These are phyloP conservation scores for Etia nguti DNA, from an alignment of 2,113 vertebrate species.

Conservation along the genomic window DNA sequence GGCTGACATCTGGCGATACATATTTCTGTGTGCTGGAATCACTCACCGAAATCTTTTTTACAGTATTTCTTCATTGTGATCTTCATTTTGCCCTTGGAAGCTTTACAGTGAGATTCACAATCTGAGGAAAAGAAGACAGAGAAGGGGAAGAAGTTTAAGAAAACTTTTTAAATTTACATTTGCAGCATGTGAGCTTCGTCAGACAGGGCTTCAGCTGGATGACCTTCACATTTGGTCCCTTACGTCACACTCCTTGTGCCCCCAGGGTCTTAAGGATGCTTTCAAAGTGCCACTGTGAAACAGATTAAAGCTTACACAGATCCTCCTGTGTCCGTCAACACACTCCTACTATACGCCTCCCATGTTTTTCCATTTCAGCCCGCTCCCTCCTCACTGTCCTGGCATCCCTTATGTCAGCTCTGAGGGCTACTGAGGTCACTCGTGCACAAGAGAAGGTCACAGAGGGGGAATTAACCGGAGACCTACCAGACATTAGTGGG, in stretches of 20 bases:
- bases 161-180: background rate
- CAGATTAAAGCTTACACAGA: constrained; percentile 78
- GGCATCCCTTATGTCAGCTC: constrained; percentile 76
- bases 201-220: background rate
- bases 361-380: constrained; percentile 16
- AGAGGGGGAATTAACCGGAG: constrained; percentile 76
- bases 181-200: background rate
- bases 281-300: constrained; percentile 68
- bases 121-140: constrained; percentile 68
- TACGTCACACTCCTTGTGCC: constrained; percentile 56
- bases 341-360: constrained; percentile 35
- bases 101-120: constrained; percentile 97
- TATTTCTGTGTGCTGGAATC: background rate
- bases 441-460: constrained; percentile 74
- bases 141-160: constrained; percentile 1
- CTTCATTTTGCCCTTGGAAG: constrained; percentile 97
- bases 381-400: constrained; percentile 71
- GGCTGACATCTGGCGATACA: background rate
- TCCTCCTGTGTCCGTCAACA: constrained; percentile 73
- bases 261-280: constrained; percentile 70
- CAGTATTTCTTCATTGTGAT: constrained; percentile 99
- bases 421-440: constrained; percentile 71
- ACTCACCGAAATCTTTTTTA: constrained; percentile 98
- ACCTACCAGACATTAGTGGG: constrained; percentile 76
- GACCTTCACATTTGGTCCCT: background rate